Base-by-base conservation (phyloP, 2,797 vertebrate genomes). In the Fundulus diaphanus region DNA sequence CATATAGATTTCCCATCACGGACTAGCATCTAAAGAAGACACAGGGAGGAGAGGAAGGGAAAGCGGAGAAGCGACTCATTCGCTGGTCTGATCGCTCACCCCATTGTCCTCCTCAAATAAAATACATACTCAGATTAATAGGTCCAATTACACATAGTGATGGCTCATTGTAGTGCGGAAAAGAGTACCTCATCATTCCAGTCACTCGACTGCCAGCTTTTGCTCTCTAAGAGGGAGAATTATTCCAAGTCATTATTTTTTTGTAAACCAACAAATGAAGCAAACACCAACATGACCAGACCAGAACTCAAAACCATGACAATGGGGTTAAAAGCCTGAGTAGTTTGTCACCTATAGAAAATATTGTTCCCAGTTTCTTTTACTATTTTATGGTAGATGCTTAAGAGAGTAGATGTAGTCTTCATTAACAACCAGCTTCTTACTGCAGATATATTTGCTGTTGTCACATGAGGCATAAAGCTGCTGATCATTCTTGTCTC, bases 1-100 rank as follows among this genome's bases (percentile, higher is more conserved):
- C 87, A 77, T 94, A 94, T 94, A 90, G 92, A 95, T 95, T 95
- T 94, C 89, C 93, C 94, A 94, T 95, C 94, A 92, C 89, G 29
- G 82, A 61, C 83, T 84, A 48, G 90, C 87, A 85, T 94, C 93
- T 93, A 89, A 94, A 90, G 87, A 93, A 95, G 93, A 95, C 88
- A 79, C 91, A 88, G 87, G 76, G 83, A 84, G 80, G 88, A 85
- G 69, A 80, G 83, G 31, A 6, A 81, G 77, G 46, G 51, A 65
- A 46, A 79, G 79, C 82, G 78, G 63, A 76, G 77, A 86, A 73
- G 82, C 76, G 57, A 72, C 78, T 71, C 74, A 27, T 81, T 90
- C 56, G 3, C 76, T 74, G 54, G 84, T 85, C 89, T 88, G 82
- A 92, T 91, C 83, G 68, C 86, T 90, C 85, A 85, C 74, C 91